A percentile compares a stretch with the other conserved stretches of the same genome.
These are phyloP conservation scores for Characodon lateralis DNA, from an alignment of 2,797 vertebrate species.

Conservation along the genomic window DNA sequence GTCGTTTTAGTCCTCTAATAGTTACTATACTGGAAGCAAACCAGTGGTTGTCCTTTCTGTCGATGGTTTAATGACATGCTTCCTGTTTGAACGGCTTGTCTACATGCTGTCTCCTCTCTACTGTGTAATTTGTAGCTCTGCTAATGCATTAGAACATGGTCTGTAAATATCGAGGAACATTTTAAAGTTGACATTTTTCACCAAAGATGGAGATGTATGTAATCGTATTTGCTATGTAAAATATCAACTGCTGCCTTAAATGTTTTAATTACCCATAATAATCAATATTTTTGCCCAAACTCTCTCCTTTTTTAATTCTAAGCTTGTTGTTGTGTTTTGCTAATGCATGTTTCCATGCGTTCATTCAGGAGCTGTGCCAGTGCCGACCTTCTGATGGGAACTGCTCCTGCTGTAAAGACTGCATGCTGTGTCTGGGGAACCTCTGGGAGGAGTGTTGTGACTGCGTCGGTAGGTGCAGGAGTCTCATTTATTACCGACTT, in stretches of 20 bases:
- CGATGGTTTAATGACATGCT: slow-evolving; percentile 40
- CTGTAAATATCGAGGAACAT: not conserved
- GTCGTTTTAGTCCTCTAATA: slow-evolving; percentile 36
- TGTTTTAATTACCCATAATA: not conserved
- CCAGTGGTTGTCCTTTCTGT: slow-evolving; percentile 23
- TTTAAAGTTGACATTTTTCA: too few species aligned
- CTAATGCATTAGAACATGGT: not conserved
- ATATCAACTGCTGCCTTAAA: not conserved
- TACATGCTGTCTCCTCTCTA: slow-evolving; percentile 1
- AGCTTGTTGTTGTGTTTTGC: not conserved
- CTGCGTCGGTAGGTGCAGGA: slow-evolving; percentile 90
- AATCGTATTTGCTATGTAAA: too few species aligned
- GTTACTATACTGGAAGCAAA: slow-evolving; percentile 24
- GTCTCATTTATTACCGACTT: not conserved
- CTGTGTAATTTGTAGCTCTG: not conserved
- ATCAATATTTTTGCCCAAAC: not conserved
- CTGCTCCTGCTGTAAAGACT: slow-evolving; percentile 98
- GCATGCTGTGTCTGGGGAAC: slow-evolving; percentile 95
- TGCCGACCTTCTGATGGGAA: slow-evolving; percentile 94
- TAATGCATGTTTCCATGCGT: slow-evolving; percentile 29
- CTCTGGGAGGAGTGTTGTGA: slow-evolving; percentile 99
- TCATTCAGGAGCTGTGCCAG: slow-evolving; percentile 93
- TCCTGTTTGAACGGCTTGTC: slow-evolving; percentile 25
- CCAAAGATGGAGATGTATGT: too few species aligned
- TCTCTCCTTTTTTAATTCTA: not conserved